Evolutionary conservation across 2,888 invertebrate species (phyloP), one percentile per base, ranked within the genome.

Genomic region (Carterocephalus palaemon): DNA sequence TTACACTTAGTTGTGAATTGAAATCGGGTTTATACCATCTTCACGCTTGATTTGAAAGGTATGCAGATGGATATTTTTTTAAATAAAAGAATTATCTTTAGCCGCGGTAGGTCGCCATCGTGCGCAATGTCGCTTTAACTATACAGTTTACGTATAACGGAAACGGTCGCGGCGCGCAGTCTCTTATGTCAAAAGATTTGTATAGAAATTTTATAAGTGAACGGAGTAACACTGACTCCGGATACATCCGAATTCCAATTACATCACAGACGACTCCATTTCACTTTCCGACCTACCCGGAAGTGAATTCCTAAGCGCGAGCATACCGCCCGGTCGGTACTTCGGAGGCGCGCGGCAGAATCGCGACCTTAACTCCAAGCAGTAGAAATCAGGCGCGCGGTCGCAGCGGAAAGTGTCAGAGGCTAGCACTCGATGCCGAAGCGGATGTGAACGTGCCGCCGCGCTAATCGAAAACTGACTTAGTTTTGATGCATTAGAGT

Each of bases 261-360:
- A 83, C 85, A 85, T 86, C 84, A 86, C 76, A 79, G 86, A 85
- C 82, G 79, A 82, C 81, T 74, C 85, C 84, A 85, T 85, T 86
- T 86, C 86, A 86, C 86, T 86, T 86, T 86, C 78, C 84, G 86
- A 83, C 80, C 79, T 76, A 85, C 86, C 86, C 86, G 86, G 86
- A 86, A 86, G 82, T 85, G 81, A 86, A 86, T 86, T 85, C 86
- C 84, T 84, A 79, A 85, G 86, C 81, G 72, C 73, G 75, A 78
- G 79, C 85, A 85, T 85, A 86, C 81, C 61, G 83, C 75, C 72
- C 85, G 73, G 70, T 74, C 78, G 67, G 78, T 78, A 69, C 75
- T 70, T 63, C 55, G 63, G 61, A 46, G 38, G 51, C 32, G 48
- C 64, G 53, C 66, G 55, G 57, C 49, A 72, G 54, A 76, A 69